Base-by-base conservation (phyloP, 2,888 invertebrate species). In the Parnassius mnemosyne region DNA sequence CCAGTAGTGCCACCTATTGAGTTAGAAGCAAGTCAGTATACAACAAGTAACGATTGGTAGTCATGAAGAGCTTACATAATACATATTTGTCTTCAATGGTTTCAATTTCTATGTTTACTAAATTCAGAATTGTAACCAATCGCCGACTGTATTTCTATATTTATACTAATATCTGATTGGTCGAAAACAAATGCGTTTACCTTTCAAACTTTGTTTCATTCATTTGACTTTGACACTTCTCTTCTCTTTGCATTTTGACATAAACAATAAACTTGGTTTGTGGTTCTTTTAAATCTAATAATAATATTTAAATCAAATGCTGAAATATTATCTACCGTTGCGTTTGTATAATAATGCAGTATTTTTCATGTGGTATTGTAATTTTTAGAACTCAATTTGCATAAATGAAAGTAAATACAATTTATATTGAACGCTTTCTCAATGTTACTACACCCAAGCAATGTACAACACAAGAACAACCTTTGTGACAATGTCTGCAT, bases 401-500 rank as follows among this genome's bases (percentile, higher is more conserved):
- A 49, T 50, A 50, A 53, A 58, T 50, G 42, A 49, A 34, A 62
- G 51, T 57, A 55, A 55, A 46, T 42, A 55, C 43, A 47, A 34
- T 44, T 43, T 42, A 25, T 13, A 43, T 52, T 52, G 50, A 54
- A 68, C 70, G 66, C 59, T 57, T 54, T 57, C 62, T 61, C 79
- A 87, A 87, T 72, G 81, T 75, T 80, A 82, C 66, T 75, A 75
- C 78, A 73, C 76, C 69, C 75, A 75, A 77, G 76, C 71, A 74
- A 68, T 69, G 80, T 78, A 81, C 80, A 85, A 85, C 82, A 83
- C 71, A 72, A 72, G 74, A 69, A 72, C 74, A 75, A 75, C 87
- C 87, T 89, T 87, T 87, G 87, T 89, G 88, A 87, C 87, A 87
- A 87, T 87, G 90, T 89, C 89, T 89, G 87, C 89, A 90, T 91